Base-by-base conservation (phyloP, 2,888 invertebrate species). In the Mythimna albipuncta region DNA sequence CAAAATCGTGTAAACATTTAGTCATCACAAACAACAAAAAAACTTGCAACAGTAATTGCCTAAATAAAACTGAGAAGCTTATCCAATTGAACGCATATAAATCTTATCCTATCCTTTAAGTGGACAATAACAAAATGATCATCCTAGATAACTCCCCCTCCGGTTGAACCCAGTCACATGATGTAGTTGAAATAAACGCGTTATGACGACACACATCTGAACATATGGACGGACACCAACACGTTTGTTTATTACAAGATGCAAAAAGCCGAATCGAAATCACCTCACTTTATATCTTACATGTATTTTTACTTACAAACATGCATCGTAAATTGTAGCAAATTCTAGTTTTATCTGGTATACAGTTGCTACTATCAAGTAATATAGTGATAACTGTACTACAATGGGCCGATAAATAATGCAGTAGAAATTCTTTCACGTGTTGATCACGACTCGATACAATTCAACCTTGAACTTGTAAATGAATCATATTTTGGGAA, bases 381-480 rank as follows among this genome's bases (percentile, higher is more conserved):
- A 75, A 75, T 69, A 67, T 16, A 69, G 61, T 69, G 73, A 85
- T 85, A 85, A 85, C 55, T 52, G 55, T 50, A 72, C 70, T 68
- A 77, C 62, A 83, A 75, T 81, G 11, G 57, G 32, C 44, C 70
- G 77, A 75, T 85, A 72, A 47, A 72, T 73, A 63, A 69, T 74
- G 71, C 52, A 72, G 71, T 72, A 69, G 50, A 19, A 7, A 54
- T 38, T 54, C 64, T 55, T 81, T 70, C 85, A 85, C 78, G 83
- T 73, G 72, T 77, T 67, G 77, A 83, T 83, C 85, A 87, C 85
- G 86, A 81, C 69, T 75, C 32, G 38, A 64, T 47, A 75, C 21
- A 75, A 76, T 57, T 64, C 81, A 62, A 70, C 93, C 92, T 91
- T 93, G 92, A 93, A 92, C 93, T 93, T 92, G 90, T 19, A 87